Base-by-base conservation (phyloP, 1,140 invertebrate species). In the Drosophila mojavensis region DNA sequence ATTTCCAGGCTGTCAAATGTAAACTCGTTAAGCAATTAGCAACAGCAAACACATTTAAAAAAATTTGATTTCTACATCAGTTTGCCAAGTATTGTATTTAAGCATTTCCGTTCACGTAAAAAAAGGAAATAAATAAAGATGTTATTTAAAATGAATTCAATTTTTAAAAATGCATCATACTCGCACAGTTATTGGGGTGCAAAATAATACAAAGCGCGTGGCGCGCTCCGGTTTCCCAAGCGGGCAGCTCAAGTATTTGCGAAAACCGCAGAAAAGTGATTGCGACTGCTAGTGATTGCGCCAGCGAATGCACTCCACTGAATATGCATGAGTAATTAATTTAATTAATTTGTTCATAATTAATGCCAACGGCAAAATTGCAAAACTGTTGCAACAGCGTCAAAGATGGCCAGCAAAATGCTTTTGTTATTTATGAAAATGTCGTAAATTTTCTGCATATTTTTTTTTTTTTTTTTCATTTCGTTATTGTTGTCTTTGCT, bases 341-440 rank as follows among this genome's bases (percentile, higher is more conserved):
- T 80, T 80, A 80, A 80, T 80, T 80, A 80, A 80, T 80, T 80
- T 80, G 78, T 80, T 78, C 75, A 78, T 80, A 78, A 80, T 78
- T 80, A 80, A 80, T 80, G 70, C 64, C 75, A 75, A 78, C 41
- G 65, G 64, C 54, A 69, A 68, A 50, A 79, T 64, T 75, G 51
- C 59, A 79, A 77, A 71, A 78, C 48, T 61, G 73, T 71, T 62
- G 61, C 60, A 53, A 51, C 45, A 45, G 13, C 54, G 26, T 58
- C 41, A 54, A 64, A 66, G 36, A 47, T 66, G 55, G 50, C 33
- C 1, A 41, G 20, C 36, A 36, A 30, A 59, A 54, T 33, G 20
- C 50, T 71, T 54, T 60, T 39, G 41, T 30, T 79, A 61, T 79
- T 78, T 78, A 78, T 80, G 65, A 78, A 79, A 75, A 69, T 78